These are phyloP conservation scores for Perca schrenkii DNA, from an alignment of 2,113 vertebrate species.

Conservation along the genomic window DNA sequence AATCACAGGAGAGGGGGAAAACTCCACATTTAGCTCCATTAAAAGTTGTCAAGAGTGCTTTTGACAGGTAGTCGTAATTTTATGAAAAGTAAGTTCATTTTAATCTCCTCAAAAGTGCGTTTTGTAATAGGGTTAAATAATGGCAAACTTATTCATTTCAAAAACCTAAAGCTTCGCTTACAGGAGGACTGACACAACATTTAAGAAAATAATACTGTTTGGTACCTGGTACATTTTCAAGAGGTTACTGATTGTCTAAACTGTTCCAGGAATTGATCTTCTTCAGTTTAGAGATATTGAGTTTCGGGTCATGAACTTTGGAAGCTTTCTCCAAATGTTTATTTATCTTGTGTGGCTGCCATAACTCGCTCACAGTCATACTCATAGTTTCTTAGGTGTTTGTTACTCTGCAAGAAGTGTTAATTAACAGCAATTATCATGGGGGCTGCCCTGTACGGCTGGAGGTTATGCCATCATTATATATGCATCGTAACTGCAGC, in stretches of 20 bases:
- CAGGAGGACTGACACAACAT: background rate
- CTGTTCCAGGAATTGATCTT: background rate
- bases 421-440: conserved; percentile 23
- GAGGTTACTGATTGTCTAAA: background rate
- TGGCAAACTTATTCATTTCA: background rate
- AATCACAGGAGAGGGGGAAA: background rate
- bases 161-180: background rate
- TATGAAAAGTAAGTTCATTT: background rate
- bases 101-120: background rate
- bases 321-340: background rate
- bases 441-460: conserved; percentile 12
- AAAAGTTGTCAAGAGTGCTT: background rate
- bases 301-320: background rate
- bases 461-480: conserved; percentile 30
- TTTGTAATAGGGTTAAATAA: conserved; percentile 25
- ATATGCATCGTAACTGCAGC: conserved; percentile 13
- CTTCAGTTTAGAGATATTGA: background rate
- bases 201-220: background rate
- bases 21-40: background rate
- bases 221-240: background rate
- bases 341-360: background rate
- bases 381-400: conserved; percentile 25
- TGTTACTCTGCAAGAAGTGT: conserved; percentile 28
- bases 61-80: conserved; percentile 7
- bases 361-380: background rate